phyloP scores from a whole-genome alignment of 37 sponge, comb jelly and placozoan species.

The Agelas oroides region DNA sequence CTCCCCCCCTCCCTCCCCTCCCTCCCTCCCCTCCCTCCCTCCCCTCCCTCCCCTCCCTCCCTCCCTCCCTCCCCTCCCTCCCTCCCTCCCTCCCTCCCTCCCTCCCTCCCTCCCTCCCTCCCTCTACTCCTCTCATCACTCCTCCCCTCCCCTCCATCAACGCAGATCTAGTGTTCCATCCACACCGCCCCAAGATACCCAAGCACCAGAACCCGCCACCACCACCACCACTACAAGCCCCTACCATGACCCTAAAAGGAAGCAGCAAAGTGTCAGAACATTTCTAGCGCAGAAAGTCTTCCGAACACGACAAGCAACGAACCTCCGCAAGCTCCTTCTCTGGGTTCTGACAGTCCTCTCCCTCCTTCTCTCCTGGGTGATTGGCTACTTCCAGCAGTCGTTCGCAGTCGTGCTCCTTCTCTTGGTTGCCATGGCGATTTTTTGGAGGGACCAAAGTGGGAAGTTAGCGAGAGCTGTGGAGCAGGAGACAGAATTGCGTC shows the following conservation, averaged over 20 bases:
- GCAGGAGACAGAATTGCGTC: conserved; percentile 28
- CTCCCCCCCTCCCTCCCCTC: not conserved
- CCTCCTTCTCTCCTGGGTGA: conserved; percentile 30
- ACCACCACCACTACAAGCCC: too few species aligned
- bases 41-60: not conserved
- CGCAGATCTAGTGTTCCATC: too few species aligned
- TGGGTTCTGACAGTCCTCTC: conserved; percentile 15
- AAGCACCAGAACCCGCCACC: too few species aligned
- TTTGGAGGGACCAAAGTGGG: conserved; percentile 41
- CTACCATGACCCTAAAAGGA: too few species aligned
- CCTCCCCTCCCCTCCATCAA: too few species aligned
- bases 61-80: not conserved
- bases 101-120: not conserved
- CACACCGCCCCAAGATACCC: too few species aligned
- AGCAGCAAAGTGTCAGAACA: not conserved
- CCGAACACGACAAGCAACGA: not conserved
- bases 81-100: not conserved
- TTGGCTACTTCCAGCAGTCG: conserved; percentile 21
- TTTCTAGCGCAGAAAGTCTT: conserved; percentile 22
- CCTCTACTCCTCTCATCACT: too few species aligned
- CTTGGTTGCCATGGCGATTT: conserved; percentile 21
- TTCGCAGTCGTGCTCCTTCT: too few species aligned
- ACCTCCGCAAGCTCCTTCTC: not conserved
- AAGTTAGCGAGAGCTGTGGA: conserved; percentile 3
- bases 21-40: not conserved